Evolutionary conservation across 2,113 vertebrate genomes (phyloP), one percentile per base, ranked within the genome.

Genomic region (Uria aalge): DNA sequence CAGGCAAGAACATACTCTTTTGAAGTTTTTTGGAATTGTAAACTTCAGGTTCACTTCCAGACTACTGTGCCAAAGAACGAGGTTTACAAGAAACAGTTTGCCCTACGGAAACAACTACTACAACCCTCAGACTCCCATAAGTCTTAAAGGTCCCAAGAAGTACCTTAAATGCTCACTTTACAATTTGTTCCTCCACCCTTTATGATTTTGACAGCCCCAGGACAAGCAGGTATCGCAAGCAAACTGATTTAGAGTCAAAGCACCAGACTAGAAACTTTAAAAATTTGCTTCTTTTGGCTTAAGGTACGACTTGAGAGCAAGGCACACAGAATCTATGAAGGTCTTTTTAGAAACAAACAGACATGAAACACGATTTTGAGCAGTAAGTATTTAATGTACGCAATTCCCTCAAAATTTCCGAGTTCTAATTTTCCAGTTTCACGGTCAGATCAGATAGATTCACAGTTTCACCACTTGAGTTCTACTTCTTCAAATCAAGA

Each of bases 271-370:
- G 60, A 91, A 80, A 38, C 34, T 57, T 68, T 3, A n/a, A 67
- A 73, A 57, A 34, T 23, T 12, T 38, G n/a, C 47, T 38, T 66
- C 19, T 62, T 91, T 73, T 55, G 85, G 53, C 50, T 85, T 91
- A 82, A 94, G 82, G 92, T 96, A 85, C 82, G 71, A 77, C 21
- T 83, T 50, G 30, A 93, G 50, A 85, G 83, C 71, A 95, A 94
- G 90, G 94, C 96, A 96, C 81, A 63, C 19, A 60, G 57, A 77
- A 73, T 63, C 75, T 59, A 41, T 24, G 29, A 78, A 88, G 34
- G 64, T 85, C 43, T 26, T 75, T 21, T 69, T 40, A 53, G 43
- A 81, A 88, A 80, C 29, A 86, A 83, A 34, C 40, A 82, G 71
- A 92, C 24, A 21, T 5, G 32, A 77, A 85, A 38, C 15, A 13